Evolutionary conservation across 2,888 invertebrate genomes (phyloP).

Genomic region (Meloe dianella): DNA sequence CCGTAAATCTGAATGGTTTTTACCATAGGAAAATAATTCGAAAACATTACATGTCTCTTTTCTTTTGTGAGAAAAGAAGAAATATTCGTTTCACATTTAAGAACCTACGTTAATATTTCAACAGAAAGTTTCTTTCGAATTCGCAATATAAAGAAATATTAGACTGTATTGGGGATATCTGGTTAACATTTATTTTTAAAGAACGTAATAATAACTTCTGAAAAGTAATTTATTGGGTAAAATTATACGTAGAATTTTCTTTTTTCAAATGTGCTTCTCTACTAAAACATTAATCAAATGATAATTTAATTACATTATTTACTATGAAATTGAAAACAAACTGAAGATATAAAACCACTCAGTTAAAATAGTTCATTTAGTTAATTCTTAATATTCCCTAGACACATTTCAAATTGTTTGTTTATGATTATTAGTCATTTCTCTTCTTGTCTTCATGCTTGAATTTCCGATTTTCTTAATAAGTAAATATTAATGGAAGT

Average conservation of each 20-base stretch:
- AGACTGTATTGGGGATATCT: constrained; percentile 21
- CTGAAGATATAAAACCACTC: not conserved
- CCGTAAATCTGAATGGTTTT: constrained; percentile 17
- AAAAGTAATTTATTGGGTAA: not conserved
- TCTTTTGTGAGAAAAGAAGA: not conserved
- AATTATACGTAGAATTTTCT: not conserved
- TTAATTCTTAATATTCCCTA: not conserved
- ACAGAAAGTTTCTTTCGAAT: constrained; percentile 12
- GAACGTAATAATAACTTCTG: constrained; percentile 22
- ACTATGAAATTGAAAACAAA: not conserved
- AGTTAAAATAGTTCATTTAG: not conserved
- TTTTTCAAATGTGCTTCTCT: not conserved
- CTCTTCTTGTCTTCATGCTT: not conserved
- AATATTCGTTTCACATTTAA: not conserved
- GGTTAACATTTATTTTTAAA: constrained; percentile 25
- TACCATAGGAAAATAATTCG: not conserved
- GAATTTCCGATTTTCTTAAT: not conserved
- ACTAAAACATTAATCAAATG: constrained; percentile 8
- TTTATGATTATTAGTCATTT: not conserved
- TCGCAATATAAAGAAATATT: constrained; percentile 21
- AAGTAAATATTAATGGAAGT: constrained; percentile 5
- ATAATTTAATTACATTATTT: constrained; percentile 1
- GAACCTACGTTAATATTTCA: constrained; percentile 21
- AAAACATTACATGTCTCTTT: not conserved
- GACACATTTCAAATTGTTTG: not conserved